A percentile compares a stretch with the other conserved stretches of the same genome.
phyloP scores from a whole-genome alignment of 2,113 vertebrate species.

The Caranx ignobilis region DNA sequence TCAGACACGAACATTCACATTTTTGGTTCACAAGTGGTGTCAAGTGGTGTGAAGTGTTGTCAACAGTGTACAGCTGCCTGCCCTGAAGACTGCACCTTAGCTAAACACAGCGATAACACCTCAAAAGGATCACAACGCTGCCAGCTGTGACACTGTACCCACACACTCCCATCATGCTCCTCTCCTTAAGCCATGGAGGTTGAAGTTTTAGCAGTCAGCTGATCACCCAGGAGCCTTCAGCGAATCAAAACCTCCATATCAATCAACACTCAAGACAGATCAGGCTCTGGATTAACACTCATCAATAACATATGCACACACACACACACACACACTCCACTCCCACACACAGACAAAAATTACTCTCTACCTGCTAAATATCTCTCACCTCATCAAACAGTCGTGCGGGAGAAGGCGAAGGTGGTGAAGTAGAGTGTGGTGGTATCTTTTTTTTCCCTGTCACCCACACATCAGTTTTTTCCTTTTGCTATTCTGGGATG shows the following conservation, averaged over 20 bases:
- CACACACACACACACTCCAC: slow-evolving; percentile 25
- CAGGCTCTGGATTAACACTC: slow-evolving; percentile 36
- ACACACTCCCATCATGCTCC: slow-evolving; percentile 18
- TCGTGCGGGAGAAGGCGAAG: slow-evolving; percentile 46
- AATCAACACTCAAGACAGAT: slow-evolving; percentile 27
- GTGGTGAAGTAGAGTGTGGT: slow-evolving; percentile 51
- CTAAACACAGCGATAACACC: slow-evolving; percentile 38
- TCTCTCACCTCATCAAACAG: slow-evolving; percentile 65
- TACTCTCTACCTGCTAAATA: slow-evolving; percentile 42
- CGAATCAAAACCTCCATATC: slow-evolving; percentile 27
- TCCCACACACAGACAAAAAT: slow-evolving; percentile 37
- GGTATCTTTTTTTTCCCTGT: slow-evolving; percentile 40
- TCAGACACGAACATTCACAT: slow-evolving; percentile 37
- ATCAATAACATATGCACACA: slow-evolving; percentile 37
- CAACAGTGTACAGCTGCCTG: slow-evolving; percentile 51
- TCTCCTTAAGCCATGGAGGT: slow-evolving; percentile 10
- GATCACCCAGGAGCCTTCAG: neutral
- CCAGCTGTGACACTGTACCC: slow-evolving; percentile 36
- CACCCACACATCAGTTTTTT: slow-evolving; percentile 39
- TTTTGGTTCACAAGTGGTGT: slow-evolving; percentile 35
- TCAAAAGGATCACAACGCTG: slow-evolving; percentile 42
- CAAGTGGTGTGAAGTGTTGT: slow-evolving; percentile 41
- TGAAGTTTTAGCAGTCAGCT: slow-evolving; percentile 5
- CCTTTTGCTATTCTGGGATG: slow-evolving; percentile 42
- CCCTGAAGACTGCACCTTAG: slow-evolving; percentile 52